A percentile compares a stretch with the other conserved stretches of the same genome.
Conservation (phyloP, 2,113 vertebrate species). For the Crotophaga sulcirostris region DNA sequence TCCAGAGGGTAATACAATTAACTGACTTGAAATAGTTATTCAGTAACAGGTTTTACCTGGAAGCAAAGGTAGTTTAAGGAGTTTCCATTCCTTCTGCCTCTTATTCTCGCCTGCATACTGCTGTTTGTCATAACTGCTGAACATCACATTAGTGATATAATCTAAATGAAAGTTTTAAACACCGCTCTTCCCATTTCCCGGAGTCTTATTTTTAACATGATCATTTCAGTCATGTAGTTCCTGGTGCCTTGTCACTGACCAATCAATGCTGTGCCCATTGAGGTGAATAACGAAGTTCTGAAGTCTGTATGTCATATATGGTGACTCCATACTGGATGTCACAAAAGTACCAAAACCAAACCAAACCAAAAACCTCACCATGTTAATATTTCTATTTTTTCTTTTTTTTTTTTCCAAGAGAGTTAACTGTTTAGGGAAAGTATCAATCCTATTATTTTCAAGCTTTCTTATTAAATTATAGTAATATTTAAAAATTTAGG, state of each 20-base stretch:
- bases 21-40: neutral
- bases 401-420: neutral
- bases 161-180: neutral
- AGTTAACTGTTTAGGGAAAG: neutral
- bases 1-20: conserved; percentile 1
- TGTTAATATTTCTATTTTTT: neutral
- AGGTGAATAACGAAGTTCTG: neutral
- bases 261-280: neutral
- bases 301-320: neutral
- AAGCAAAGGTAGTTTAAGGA: neutral
- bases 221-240: neutral
- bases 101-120: neutral
- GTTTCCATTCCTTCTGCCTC: neutral
- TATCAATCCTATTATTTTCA: neutral
- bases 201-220: neutral
- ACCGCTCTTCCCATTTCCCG: neutral
- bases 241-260: neutral
- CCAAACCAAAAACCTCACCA: neutral
- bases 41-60: neutral
- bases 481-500: neutral
- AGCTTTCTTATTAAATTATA: neutral
- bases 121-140: neutral
- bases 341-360: neutral
- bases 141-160: neutral
- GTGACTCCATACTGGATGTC: neutral